Conservation (phyloP, 2,113 vertebrate species). For the Chamaea fasciata region DNA sequence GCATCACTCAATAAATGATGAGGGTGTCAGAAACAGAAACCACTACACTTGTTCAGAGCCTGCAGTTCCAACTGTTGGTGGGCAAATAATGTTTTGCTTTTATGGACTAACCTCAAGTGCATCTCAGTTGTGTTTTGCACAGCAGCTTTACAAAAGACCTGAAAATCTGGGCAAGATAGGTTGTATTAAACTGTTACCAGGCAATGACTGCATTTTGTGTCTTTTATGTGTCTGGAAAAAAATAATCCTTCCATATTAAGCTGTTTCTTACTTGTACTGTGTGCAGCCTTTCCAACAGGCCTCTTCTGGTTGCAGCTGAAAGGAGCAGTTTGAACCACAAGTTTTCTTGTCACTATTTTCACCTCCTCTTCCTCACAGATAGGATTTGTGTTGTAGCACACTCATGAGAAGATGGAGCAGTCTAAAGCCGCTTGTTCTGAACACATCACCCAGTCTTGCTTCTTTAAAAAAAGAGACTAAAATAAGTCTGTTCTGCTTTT, state of each 20-base stretch:
- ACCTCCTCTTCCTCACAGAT: background rate
- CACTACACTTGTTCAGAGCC: background rate
- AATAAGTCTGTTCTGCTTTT: background rate
- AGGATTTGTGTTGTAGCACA: background rate
- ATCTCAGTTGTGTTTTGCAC: background rate
- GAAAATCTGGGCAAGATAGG: background rate
- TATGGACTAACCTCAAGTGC: background rate
- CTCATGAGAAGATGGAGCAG: background rate
- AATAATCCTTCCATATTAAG: background rate
- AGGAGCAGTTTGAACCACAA: background rate
- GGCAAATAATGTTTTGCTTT: background rate
- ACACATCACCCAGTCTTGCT: background rate
- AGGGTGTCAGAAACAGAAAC: background rate
- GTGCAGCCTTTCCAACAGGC: background rate
- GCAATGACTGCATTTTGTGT: background rate
- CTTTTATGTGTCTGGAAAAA: background rate
- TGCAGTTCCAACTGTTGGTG: background rate
- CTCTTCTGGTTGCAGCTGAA: background rate
- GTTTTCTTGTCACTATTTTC: background rate
- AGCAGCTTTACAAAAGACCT: background rate
- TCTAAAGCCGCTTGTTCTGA: background rate
- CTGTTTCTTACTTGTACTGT: background rate
- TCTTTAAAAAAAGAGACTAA: background rate
- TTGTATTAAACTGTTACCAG: background rate
- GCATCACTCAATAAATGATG: background rate